Conservation (phyloP, 2,888 invertebrate genomes). For the Amblyjoppa fuscipennis region DNA sequence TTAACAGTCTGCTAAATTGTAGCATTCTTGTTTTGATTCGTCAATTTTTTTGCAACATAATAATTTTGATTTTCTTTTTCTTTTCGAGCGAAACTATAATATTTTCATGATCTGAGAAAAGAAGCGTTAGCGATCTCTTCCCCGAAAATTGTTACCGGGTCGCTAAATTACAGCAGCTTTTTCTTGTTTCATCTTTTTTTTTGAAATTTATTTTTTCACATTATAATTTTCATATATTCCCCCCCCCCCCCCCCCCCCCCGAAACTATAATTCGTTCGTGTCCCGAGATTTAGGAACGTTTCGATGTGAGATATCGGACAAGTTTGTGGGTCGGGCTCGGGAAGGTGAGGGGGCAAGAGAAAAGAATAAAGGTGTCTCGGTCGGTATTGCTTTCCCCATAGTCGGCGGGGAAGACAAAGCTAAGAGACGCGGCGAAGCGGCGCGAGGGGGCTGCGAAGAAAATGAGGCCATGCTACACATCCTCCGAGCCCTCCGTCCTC, state of each 20-base stretch:
- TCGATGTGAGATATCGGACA: slow-evolving; percentile 37
- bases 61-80: neutral
- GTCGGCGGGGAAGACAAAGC: slow-evolving; percentile 44
- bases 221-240: neutral
- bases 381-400: slow-evolving; percentile 62
- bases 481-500: slow-evolving; percentile 9
- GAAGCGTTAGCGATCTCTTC: too few relatives aligned
- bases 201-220: too few relatives aligned
- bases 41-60: too few relatives aligned
- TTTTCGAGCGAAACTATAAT: slow-evolving; percentile 13
- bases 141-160: too few relatives aligned
- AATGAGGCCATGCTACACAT: slow-evolving; percentile 62
- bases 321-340: neutral
- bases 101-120: neutral
- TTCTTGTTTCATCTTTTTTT: too few relatives aligned
- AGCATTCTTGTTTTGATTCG: too few relatives aligned
- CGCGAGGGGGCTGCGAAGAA: slow-evolving; percentile 41
- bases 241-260: neutral
- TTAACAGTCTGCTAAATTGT: too few relatives aligned
- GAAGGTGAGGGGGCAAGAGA: neutral
- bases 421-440: slow-evolving; percentile 23
- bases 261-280: slow-evolving; percentile 33
- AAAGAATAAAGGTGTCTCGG: slow-evolving; percentile 38
- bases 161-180: too few relatives aligned
- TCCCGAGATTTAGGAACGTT: slow-evolving; percentile 40